These are phyloP conservation scores for Drosophila parvula DNA, from an alignment of 1,140 invertebrate species.

Conservation along the genomic window DNA sequence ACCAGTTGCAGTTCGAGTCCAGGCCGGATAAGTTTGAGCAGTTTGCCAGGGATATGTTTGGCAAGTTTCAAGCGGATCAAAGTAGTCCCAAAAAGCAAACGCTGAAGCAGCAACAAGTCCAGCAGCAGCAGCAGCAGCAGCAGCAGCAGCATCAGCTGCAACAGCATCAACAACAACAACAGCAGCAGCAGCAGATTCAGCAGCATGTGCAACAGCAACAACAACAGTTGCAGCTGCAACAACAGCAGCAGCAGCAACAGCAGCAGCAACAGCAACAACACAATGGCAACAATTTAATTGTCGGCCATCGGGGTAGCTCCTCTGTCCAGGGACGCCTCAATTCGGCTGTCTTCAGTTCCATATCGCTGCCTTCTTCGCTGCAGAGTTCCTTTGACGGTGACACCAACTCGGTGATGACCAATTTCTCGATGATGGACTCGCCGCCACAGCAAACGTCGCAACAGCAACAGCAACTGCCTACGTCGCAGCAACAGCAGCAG, in stretches of 20 bases:
- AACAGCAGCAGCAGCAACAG: conserved; percentile 8
- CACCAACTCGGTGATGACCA: conserved; percentile 66
- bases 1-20: conserved; percentile 92
- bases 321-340: conserved; percentile 68
- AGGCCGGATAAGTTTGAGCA: conserved; percentile 92
- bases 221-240: conserved; percentile 17
- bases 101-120: conserved; percentile 16
- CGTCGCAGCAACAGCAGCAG: conserved; percentile 48
- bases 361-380: conserved; percentile 88
- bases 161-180: conserved; percentile 12
- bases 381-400: conserved; percentile 92
- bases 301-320: conserved; percentile 47
- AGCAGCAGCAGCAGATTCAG: conserved; percentile 6
- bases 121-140: conserved; percentile 20
- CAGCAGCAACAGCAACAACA: conserved; percentile 35
- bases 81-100: conserved; percentile 26
- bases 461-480: conserved; percentile 42
- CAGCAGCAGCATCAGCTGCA: conserved; percentile 15
- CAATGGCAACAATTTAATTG: conserved; percentile 32
- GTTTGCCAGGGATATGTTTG: conserved; percentile 88
- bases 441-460: conserved; percentile 62
- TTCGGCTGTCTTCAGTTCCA: conserved; percentile 85
- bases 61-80: conserved; percentile 87
- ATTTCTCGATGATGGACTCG: conserved; percentile 85
- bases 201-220: conserved; percentile 12